A percentile compares a stretch with the other conserved stretches of the same genome.
These are phyloP conservation scores for Clarias laeviceps DNA, from an alignment of 2,797 vertebrate species.

Conservation along the genomic window DNA sequence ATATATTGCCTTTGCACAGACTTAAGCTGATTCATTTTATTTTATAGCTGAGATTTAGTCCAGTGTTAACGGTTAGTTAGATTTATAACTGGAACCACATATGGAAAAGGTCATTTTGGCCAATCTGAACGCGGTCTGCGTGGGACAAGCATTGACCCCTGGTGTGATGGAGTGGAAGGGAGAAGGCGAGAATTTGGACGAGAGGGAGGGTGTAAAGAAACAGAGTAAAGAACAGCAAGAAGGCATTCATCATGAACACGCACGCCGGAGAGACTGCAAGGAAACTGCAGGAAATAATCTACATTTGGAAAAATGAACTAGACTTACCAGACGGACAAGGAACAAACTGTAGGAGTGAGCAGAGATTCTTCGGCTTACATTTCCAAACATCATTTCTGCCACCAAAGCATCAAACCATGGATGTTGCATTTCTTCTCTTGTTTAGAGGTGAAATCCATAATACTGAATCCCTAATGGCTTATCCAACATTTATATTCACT, in stretches of 20 bases:
- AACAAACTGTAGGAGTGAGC: slow-evolving; percentile 1
- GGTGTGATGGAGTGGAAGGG: slow-evolving; percentile 20
- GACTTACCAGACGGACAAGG: neutral
- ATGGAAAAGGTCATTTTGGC: slow-evolving; percentile 24
- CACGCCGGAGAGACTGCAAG: neutral
- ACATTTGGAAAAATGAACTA: neutral
- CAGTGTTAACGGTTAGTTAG: slow-evolving; percentile 1
- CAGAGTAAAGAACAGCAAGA: slow-evolving; percentile 7
- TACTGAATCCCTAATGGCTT: neutral
- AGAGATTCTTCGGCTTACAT: neutral
- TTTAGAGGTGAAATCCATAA: neutral
- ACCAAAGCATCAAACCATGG: neutral
- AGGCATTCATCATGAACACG: neutral
- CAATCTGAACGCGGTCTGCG: neutral
- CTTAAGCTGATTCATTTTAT: neutral
- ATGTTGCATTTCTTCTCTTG: neutral
- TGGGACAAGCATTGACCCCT: neutral
- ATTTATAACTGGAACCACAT: slow-evolving; percentile 12
- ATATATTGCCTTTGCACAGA: slow-evolving; percentile 17
- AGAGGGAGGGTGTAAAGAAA: neutral
- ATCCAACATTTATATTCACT: neutral
- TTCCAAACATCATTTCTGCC: neutral
- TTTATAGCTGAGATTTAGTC: neutral
- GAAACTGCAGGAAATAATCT: neutral
- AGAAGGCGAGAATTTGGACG: neutral